phyloP scores from a whole-genome alignment of 2,888 invertebrate species.

The Schrankia costaestrigalis region DNA sequence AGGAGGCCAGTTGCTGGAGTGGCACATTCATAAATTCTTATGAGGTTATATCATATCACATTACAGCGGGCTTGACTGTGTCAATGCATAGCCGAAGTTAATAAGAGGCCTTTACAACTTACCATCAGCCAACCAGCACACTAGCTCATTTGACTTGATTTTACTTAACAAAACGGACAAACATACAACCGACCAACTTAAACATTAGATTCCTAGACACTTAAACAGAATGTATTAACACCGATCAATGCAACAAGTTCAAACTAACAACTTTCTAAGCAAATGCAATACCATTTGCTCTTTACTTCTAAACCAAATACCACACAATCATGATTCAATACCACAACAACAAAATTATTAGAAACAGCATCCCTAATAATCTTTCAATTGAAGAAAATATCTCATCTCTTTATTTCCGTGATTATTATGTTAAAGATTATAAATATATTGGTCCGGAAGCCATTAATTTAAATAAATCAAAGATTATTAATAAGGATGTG shows the following conservation, averaged over 20 bases:
- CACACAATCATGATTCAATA: slow-evolving; percentile 30
- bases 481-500: slow-evolving; percentile 17
- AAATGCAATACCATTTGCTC: slow-evolving; percentile 6
- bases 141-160: too few relatives aligned
- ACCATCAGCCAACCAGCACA: too few relatives aligned
- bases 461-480: slow-evolving; percentile 31
- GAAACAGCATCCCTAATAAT: slow-evolving; percentile 26
- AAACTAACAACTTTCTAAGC: slow-evolving; percentile 10
- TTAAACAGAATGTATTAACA: slow-evolving; percentile 19
- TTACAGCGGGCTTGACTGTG: too few relatives aligned
- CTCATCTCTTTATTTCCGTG: slow-evolving; percentile 45
- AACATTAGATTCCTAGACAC: not conserved
- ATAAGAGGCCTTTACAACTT: too few relatives aligned
- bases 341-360: slow-evolving; percentile 27
- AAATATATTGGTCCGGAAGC: slow-evolving; percentile 59
- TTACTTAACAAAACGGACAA: too few relatives aligned
- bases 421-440: slow-evolving; percentile 64
- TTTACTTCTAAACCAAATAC: not conserved
- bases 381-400: slow-evolving; percentile 28
- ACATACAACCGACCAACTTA: slow-evolving; percentile 1
- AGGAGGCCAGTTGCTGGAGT: too few relatives aligned
- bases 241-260: slow-evolving; percentile 19
- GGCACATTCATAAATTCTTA: too few relatives aligned
- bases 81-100: too few relatives aligned
- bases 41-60: too few relatives aligned